Base-by-base conservation (phyloP, 2,888 invertebrate species). In the Zaprionus lineosus region DNA sequence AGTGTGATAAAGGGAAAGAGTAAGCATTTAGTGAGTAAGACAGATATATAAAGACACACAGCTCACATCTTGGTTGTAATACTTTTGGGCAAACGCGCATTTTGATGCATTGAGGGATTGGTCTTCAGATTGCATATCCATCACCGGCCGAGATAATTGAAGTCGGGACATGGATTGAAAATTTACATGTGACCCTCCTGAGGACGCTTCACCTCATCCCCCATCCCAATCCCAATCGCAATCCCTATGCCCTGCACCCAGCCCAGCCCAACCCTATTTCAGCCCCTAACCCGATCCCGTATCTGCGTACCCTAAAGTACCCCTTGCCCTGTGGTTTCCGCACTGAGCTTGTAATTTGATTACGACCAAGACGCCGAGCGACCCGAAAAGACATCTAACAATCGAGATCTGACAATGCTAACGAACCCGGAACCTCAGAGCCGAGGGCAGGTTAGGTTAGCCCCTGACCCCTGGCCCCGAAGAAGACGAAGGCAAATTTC, bases 271-370 rank as follows among this genome's bases (percentile, higher is more conserved):
- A 29, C 52, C 69, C 53, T 34, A 18, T 26, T 3, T n/a, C 11
- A 26, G 21, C 40, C 21, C 34, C 21, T 31, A 34, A 9, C 2
- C 5, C 18, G 8, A 15, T 7, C 21, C 21, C 15, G 12, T 21
- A 29, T 37, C 57, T n/a, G n/a, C n/a, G n/a, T n/a, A n/a, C n/a
- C n/a, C n/a, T n/a, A n/a, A n/a, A n/a, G n/a, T n/a, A n/a, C 81
- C 65, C 46, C 28, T 51, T 37, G 28, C 41, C 70, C 70, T 77
- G 84, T 57, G 82, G 82, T 72, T 72, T 37, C 29, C 39, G 55
- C 62, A 74, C 58, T 74, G 65, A 53, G 53, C 76, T 52, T 71
- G 78, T 78, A 78, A 78, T 78, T 78, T 84, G 78, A 78, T 78
- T 84, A 78, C 78, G 56, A 14, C 59, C 34, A 67, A 62, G 46